phyloP scores from a whole-genome alignment of 2,888 invertebrate genomes.

The Drosophila tanythrix region DNA sequence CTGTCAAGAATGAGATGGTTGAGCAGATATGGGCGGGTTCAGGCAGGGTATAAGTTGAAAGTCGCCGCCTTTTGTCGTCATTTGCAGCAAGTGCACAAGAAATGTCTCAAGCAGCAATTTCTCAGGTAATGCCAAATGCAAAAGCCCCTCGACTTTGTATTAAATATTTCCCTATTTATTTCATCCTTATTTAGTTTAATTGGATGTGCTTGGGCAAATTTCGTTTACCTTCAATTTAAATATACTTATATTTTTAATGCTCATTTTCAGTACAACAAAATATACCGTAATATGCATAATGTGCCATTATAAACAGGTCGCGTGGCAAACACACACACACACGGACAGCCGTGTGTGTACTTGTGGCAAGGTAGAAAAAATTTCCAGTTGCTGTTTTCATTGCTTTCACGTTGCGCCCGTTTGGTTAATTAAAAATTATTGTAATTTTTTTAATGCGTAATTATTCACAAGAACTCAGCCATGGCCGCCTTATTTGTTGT shows the following conservation, averaged over 20 bases:
- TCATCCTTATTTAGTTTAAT: constrained; percentile 60
- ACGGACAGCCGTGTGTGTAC: not conserved
- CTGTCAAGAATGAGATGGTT: constrained; percentile 20
- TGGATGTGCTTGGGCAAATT: constrained; percentile 48
- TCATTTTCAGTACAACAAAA: constrained; percentile 6
- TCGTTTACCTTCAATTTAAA: constrained; percentile 29
- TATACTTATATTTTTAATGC: constrained; percentile 4
- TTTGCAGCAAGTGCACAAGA: constrained; percentile 37
- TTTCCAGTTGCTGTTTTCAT: constrained; percentile 19
- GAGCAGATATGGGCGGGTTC: not conserved
- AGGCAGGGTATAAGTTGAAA: constrained; percentile 15
- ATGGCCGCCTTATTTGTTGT: constrained; percentile 56
- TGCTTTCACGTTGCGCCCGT: constrained; percentile 24
- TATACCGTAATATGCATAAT: constrained; percentile 69
- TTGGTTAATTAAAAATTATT: constrained; percentile 79
- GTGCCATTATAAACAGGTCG: constrained; percentile 64
- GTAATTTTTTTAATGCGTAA: constrained; percentile 71
- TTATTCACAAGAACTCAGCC: constrained; percentile 62
- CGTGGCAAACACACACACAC: constrained; percentile 25
- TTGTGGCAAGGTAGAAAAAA: constrained; percentile 7
- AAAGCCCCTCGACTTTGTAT: constrained; percentile 45
- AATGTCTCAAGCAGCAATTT: constrained; percentile 36
- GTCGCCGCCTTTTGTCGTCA: constrained; percentile 49
- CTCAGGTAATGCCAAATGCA: constrained; percentile 46
- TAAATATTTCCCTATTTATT: constrained; percentile 46